Evolutionary conservation across 2,888 invertebrate species (phyloP), one percentile per base, ranked within the genome.

Genomic region (Crepidodera aurea): DNA sequence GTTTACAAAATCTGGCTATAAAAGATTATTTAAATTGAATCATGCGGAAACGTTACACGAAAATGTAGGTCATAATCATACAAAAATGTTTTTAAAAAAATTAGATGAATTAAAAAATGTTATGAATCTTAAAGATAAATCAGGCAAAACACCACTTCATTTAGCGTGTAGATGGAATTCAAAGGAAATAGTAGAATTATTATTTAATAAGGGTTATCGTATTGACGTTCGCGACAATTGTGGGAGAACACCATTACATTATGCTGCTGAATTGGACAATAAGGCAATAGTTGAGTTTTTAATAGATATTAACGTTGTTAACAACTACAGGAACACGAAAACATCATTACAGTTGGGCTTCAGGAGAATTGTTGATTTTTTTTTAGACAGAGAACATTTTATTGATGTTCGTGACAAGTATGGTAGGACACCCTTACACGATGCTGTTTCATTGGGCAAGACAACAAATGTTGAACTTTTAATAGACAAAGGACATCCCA

Each of bases 401-500:
- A n/a, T n/a, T n/a, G n/a, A n/a, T n/a, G n/a, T n/a, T n/a, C n/a
- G n/a, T n/a, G n/a, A n/a, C n/a, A n/a, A n/a, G n/a, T n/a, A n/a
- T 12, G 25, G 25, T 10, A 15, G 19, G 15, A 40, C 53, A 3
- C 13, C 39, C 12, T 53, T 53, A 40, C 53, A 53, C 13, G 6
- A 4, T 22, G 22, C 22, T 4, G 22, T 22, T 22, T 22, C 3
- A 4, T 4, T 4, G 6, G 6, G n/a, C n/a, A n/a, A n/a, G n/a
- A n/a, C n/a, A n/a, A n/a, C n/a, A n/a, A n/a, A n/a, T n/a, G n/a
- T n/a, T n/a, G n/a, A n/a, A n/a, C n/a, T n/a, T n/a, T n/a, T 22
- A 6, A 4, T 22, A 22, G 6, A 22, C 6, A 22, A 22, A 22
- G 22, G 22, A 22, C 22, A 22, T 22, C 22, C 22, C 22, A 22